Evolutionary conservation across 1,140 invertebrate genomes (phyloP), one percentile per base, ranked within the genome.

Genomic region (Dufourea novaeangliae): DNA sequence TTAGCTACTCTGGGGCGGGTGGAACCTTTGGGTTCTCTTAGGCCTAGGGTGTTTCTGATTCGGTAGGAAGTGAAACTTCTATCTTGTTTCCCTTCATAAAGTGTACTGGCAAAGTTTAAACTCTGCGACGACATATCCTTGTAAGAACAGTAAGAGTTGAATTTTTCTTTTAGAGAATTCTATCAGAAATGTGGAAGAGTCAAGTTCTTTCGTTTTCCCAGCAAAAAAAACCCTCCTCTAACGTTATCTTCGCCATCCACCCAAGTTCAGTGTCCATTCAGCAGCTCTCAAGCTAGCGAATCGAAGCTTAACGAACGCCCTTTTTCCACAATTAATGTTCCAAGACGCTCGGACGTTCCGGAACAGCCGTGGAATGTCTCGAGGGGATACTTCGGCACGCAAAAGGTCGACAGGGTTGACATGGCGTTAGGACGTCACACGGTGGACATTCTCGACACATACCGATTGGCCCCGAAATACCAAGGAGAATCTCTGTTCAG

Each of bases 381-480:
- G 62, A 66, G 79, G 84, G 85, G 78, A 83, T 82, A 77, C 57
- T 68, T 68, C 46, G 68, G 73, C 82, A 80, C 75, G 79, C 77
- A 71, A 64, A n/a, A 54, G 78, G 79, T 67, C 75, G 78, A 83
- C 83, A 76, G 82, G 72, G 82, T 85, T n/a, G 88, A 89, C 86
- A 86, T 81, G 87, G 83, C 83, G 88, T 86, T 87, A 81, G 84
- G 82, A 88, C 86, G 87, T 90, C 87, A 86, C 86, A 81, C 77
- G 80, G 80, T 89, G 87, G 88, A 86, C 88, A 86, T 87, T 86
- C 82, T 76, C 80, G 84, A 84, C 88, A 88, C 89, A 89, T 90
- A 83, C 87, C 89, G 75, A 87, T 85, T 85, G 80, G 83, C 72
- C 62, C 56, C 46, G 63, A 76, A 79, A 80, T 81, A 68, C 76